These are phyloP conservation scores for Bubo bubo DNA, from an alignment of 2,113 vertebrate genomes.

Conservation along the genomic window DNA sequence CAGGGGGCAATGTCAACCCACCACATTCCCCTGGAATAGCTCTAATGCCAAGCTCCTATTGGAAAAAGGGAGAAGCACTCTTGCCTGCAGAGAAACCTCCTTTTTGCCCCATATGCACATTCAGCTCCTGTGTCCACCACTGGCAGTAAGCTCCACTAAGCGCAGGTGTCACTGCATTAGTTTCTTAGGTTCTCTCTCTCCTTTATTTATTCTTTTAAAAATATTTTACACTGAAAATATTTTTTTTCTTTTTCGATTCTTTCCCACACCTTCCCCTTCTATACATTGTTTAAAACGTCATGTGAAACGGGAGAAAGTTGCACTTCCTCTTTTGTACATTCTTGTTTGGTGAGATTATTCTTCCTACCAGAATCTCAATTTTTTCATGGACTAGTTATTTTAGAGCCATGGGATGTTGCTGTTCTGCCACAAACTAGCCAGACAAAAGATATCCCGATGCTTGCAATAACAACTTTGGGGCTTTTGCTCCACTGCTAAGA, in stretches of 20 bases:
- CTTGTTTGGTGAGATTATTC: background rate
- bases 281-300: background rate
- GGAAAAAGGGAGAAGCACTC: background rate
- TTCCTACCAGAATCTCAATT: background rate
- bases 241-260: background rate
- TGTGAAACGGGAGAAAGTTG: conserved; percentile 22
- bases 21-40: background rate
- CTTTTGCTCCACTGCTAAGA: background rate
- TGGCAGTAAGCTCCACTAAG: background rate
- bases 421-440: no score
- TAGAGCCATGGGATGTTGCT: no score
- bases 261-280: background rate
- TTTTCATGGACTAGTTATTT: background rate
- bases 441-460: background rate
- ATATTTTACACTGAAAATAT: background rate
- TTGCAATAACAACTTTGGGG: rapidly evolving
- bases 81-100: background rate
- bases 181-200: background rate
- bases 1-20: background rate
- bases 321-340: background rate
- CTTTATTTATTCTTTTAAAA: background rate
- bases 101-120: background rate
- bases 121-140: background rate
- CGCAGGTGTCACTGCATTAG: background rate
- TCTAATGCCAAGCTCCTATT: background rate